Percentiles rank a stretch among this genome's conserved stretches.
These are phyloP conservation scores for Drosophila anceps DNA, from an alignment of 2,888 invertebrate genomes.

Conservation along the genomic window DNA sequence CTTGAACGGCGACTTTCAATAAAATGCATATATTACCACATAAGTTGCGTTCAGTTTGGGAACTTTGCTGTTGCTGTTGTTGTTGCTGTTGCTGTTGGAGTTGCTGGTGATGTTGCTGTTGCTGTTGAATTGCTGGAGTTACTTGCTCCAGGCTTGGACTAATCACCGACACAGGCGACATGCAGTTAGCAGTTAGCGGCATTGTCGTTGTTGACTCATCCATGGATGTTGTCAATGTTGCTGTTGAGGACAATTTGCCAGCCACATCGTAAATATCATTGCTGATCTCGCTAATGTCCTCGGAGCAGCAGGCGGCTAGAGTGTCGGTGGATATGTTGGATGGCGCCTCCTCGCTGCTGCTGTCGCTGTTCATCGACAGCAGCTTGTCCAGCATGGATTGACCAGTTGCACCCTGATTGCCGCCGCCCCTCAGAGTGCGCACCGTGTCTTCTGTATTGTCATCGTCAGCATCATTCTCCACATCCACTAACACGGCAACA, in stretches of 20 bases:
- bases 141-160: conserved; percentile 42
- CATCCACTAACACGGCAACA: conserved; percentile 56
- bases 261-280: conserved; percentile 81
- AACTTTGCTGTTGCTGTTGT: conserved; percentile 61
- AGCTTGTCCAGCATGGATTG: conserved; percentile 84
- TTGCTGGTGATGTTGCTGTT: conserved; percentile 26
- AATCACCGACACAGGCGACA: conserved; percentile 6
- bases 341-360: conserved; percentile 82
- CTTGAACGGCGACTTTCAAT: background rate
- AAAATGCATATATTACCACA: conserved; percentile 58
- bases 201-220: conserved; percentile 22
- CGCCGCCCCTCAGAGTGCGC: conserved; percentile 67
- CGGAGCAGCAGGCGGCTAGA: conserved; percentile 80
- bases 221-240: conserved; percentile 25
- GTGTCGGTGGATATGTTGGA: conserved; percentile 84
- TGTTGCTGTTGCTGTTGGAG: conserved; percentile 27
- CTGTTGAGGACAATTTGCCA: conserved; percentile 18
- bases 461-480: conserved; percentile 82
- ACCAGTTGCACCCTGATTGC: conserved; percentile 61
- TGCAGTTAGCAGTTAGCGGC: conserved; percentile 10
- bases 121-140: conserved; percentile 25
- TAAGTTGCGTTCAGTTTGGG: conserved; percentile 77
- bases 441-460: conserved; percentile 83
- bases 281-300: conserved; percentile 83
- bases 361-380: conserved; percentile 84